Evolutionary conservation across 2,797 vertebrate genomes (phyloP), one percentile per base, ranked within the genome.

Genomic region (Ctenopoma multispine): DNA sequence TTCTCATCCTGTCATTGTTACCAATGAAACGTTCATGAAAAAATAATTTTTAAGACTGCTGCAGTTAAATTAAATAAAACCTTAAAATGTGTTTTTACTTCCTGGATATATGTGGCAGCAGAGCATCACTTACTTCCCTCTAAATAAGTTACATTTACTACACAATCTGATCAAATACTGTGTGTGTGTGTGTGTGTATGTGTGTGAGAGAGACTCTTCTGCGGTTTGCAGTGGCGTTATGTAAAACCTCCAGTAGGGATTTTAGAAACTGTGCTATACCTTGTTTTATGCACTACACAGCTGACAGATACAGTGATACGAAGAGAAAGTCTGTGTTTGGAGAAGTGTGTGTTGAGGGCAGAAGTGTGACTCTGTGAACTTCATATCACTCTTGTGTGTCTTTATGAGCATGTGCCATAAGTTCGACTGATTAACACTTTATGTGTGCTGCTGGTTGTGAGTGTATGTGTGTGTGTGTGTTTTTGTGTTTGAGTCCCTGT

Each of bases 221-320:
- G 65, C 57, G 60, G 70, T 79, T 62, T 72, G 73, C 51, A 51
- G 51, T 18, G 14, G 53, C 46, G 76, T 88, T 89, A 85, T 75
- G 77, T 85, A 90, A 91, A 81, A 76, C 23, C 49, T 73, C 53
- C 34, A 47, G 68, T 47, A 24, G 79, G 69, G 48, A 12, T 77
- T 75, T 79, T 40, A 41, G 44, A 82, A 82, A 75, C 58, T 40
- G 69, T 71, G 57, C 47, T 41, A 58, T 50, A 83, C 57, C 62
- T 78, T 78, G 69, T 79, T 63, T 65, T 75, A 43, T 65, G 63
- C 31, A 55, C 49, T 31, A 44, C 72, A 72, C 54, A 48, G 73
- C 65, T 81, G 79, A 87, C 74, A 63, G 55, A 80, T 64, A 83
- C 38, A 57, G 57, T 66, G 69, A 80, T 63, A 62, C 31, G 63